Conservation (phyloP, 2,888 invertebrate species). For the Amphipoea oculea region DNA sequence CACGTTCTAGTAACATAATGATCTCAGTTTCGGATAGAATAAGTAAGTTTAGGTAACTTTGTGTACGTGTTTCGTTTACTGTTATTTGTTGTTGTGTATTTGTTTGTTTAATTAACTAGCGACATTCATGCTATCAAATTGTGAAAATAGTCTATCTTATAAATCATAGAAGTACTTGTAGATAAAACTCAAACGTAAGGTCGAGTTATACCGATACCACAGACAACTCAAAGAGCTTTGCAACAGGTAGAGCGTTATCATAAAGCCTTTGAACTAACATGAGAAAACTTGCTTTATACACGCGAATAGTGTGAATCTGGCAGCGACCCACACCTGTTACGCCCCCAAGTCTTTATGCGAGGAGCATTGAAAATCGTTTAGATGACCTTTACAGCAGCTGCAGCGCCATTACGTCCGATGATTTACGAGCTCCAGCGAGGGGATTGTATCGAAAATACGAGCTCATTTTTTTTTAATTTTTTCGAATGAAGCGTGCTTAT, state of each 20-base stretch:
- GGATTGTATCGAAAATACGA: constrained; percentile 17
- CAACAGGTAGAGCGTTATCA: constrained; percentile 26
- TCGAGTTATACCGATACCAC: neutral
- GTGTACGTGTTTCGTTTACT: neutral
- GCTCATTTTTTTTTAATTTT: neutral
- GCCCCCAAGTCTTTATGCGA: constrained; percentile 18
- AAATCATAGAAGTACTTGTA: neutral
- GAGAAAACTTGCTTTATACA: neutral
- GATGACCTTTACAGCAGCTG: constrained; percentile 42
- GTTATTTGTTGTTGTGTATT: constrained; percentile 14
- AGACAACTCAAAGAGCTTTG: neutral
- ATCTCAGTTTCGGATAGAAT: constrained; percentile 6
- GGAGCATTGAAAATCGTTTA: constrained; percentile 44
- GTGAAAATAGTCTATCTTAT: neutral
- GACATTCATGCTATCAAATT: neutral
- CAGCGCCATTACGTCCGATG: constrained; percentile 40
- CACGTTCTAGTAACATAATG: constrained; percentile 24
- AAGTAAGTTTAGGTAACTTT: constrained; percentile 13
- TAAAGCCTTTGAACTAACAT: neutral
- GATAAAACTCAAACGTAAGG: neutral
- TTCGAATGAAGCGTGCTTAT: neutral
- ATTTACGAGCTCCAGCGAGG: constrained; percentile 49
- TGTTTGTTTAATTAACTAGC: neutral
- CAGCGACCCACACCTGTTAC: constrained; percentile 55
- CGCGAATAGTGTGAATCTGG: constrained; percentile 30